Conservation (phyloP, 2,888 invertebrate genomes). For the Lepidocyrtoides sp. region DNA sequence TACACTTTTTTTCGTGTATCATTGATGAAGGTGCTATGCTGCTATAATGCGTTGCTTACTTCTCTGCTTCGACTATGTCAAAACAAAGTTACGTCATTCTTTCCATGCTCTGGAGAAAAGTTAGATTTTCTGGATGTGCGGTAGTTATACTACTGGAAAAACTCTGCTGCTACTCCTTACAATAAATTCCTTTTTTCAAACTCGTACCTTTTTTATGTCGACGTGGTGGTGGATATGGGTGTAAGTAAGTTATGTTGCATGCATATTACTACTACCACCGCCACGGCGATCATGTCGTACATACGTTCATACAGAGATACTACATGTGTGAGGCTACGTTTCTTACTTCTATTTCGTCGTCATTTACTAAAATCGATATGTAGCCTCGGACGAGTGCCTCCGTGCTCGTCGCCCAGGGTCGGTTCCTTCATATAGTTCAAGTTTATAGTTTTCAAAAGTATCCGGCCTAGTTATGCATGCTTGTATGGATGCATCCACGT, state of each 20-base stretch:
- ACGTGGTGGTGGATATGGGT: background rate
- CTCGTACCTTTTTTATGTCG: slow-evolving; percentile 26
- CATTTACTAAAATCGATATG: slow-evolving; percentile 76
- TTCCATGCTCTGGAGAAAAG: slow-evolving; percentile 15
- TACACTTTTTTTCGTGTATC: slow-evolving; percentile 3
- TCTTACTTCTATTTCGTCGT: slow-evolving; percentile 74
- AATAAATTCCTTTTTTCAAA: slow-evolving; percentile 35
- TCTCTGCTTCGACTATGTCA: slow-evolving; percentile 13
- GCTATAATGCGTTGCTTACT: background rate
- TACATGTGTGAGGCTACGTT: slow-evolving; percentile 24
- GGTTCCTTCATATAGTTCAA: slow-evolving; percentile 57
- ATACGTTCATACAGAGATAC: background rate
- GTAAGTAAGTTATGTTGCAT: slow-evolving; percentile 18
- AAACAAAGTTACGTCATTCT: slow-evolving; percentile 42
- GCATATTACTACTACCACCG: background rate
- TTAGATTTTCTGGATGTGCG: slow-evolving; percentile 13
- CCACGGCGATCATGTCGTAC: background rate
- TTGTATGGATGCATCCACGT: slow-evolving; percentile 8
- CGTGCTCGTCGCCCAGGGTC: slow-evolving; percentile 78
- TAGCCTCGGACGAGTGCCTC: slow-evolving; percentile 75
- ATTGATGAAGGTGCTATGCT: background rate
- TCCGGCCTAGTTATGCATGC: background rate
- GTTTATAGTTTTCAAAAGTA: slow-evolving; percentile 35
- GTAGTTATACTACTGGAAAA: background rate
- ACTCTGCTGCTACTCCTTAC: background rate